Percentiles rank a stretch among this genome's conserved stretches.
Evolutionary conservation across 1,140 invertebrate genomes (phyloP).

Genomic region (Pseudomyrmex dendroicus): DNA sequence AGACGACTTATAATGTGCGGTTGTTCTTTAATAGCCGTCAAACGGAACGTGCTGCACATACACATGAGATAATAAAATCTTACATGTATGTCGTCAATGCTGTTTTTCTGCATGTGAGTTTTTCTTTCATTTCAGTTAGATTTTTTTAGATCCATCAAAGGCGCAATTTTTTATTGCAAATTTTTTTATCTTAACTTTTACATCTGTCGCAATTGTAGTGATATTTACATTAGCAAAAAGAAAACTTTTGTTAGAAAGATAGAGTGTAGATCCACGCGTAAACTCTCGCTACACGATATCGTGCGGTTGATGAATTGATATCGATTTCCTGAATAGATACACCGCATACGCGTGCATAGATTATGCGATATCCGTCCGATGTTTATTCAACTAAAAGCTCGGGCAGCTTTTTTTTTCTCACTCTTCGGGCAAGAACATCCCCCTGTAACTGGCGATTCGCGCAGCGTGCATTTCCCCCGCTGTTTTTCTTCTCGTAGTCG

Average conservation of each 20-base stretch:
- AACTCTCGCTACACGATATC: background rate
- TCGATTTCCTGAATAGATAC: slow-evolving; percentile 26
- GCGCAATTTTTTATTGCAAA: background rate
- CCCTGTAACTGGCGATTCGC: slow-evolving; percentile 2
- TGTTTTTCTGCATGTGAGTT: background rate
- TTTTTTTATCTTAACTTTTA: slow-evolving; percentile 6
- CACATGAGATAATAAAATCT: background rate
- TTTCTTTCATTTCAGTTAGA: no score
- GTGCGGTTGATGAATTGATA: slow-evolving; percentile 31
- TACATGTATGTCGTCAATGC: background rate
- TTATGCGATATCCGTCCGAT: slow-evolving; percentile 63
- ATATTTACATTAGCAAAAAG: background rate
- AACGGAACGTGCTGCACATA: slow-evolving; percentile 20
- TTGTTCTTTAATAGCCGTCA: slow-evolving; percentile 62
- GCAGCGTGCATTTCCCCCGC: slow-evolving; percentile 1
- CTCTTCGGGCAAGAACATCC: slow-evolving; percentile 11
- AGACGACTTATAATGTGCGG: slow-evolving; percentile 59
- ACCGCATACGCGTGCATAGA: slow-evolving; percentile 33
- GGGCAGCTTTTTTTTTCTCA: slow-evolving; percentile 42
- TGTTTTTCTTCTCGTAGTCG: slow-evolving; percentile 8
- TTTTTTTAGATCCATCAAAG: slow-evolving; percentile 7
- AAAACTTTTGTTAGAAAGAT: slow-evolving; percentile 16
- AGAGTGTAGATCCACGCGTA: background rate
- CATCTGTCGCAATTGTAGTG: background rate
- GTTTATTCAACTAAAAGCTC: slow-evolving; percentile 81